Evolutionary conservation across 2,888 invertebrate genomes (phyloP), one percentile per base, ranked within the genome.

Genomic region (Lasioglossum calceatum): DNA sequence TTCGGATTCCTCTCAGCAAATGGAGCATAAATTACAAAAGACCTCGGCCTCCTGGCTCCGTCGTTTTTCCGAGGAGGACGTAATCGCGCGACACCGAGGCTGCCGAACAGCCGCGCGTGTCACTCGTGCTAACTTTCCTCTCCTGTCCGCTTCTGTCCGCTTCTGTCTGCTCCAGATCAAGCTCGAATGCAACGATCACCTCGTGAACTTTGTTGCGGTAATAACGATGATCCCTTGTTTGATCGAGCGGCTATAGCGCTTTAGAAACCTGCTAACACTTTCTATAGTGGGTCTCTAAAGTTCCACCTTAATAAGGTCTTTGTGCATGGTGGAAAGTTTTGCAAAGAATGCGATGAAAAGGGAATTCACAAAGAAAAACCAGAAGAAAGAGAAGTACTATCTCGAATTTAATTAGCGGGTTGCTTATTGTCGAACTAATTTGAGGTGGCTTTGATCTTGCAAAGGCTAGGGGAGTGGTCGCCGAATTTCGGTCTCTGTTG

Each of bases 1-100:
- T 88, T 85, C 84, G 87, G 71, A 91, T 88, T 89, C 89, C 87
- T 79, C 61, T 42, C 39, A 77, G 82, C 86, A 87, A 91, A 86
- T 88, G 89, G 89, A 90, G 90, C 89, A 85, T 85, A 88, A 88
- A 88, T 84, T 85, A 86, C 84, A 76, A 79, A 82, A 82, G 82
- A 84, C 82, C 84, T 79, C 71, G 80, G 39, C 71, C 64, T 82
- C 71, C 70, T 72, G 36, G 39, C 70, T 42, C 36, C 39, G 10
- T 70, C 70, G 36, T 42, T 81, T 78, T 75, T 76, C 44, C 77
- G 44, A 39, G 23, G 44, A 61, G 58, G 23, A 77, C 61, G 50
- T 72, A 77, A 79, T 50, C n/a, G 32, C 54, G 61, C 58, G 79
- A 50, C 50, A 44, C 32, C 19, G 42, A 67, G 47, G 5, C 75